phyloP scores from a whole-genome alignment of 2,797 vertebrate genomes.

The Buphagus erythrorhynchus region DNA sequence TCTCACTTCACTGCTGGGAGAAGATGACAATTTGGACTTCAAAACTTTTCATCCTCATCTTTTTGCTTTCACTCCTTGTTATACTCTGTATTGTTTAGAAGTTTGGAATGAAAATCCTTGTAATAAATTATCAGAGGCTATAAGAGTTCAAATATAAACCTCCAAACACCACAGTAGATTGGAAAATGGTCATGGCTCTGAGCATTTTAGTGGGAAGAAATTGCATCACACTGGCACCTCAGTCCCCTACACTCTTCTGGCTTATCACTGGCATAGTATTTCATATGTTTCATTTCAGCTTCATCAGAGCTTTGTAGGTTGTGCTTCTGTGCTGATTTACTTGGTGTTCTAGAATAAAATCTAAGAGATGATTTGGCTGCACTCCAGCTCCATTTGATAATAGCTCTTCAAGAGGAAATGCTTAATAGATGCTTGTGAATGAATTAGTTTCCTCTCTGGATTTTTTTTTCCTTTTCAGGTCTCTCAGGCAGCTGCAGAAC shows the following conservation, averaged over 20 bases:
- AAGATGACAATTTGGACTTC: background rate
- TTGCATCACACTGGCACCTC: background rate
- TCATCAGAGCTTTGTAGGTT: background rate
- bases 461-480: conserved; percentile 78
- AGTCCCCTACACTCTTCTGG: background rate
- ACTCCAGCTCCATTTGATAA: background rate
- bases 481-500: conserved; percentile 94
- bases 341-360: background rate
- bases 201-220: background rate
- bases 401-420: background rate
- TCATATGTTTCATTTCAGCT: background rate
- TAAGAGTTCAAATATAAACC: background rate
- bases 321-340: background rate
- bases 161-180: background rate
- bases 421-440: background rate
- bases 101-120: background rate
- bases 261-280: background rate
- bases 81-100: background rate
- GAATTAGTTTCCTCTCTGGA: background rate
- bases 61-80: background rate
- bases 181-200: background rate
- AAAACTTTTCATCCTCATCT: background rate
- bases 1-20: background rate
- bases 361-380: background rate
- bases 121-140: background rate